Base-by-base conservation (phyloP, 2,888 invertebrate genomes). In the Protula sp. region DNA sequence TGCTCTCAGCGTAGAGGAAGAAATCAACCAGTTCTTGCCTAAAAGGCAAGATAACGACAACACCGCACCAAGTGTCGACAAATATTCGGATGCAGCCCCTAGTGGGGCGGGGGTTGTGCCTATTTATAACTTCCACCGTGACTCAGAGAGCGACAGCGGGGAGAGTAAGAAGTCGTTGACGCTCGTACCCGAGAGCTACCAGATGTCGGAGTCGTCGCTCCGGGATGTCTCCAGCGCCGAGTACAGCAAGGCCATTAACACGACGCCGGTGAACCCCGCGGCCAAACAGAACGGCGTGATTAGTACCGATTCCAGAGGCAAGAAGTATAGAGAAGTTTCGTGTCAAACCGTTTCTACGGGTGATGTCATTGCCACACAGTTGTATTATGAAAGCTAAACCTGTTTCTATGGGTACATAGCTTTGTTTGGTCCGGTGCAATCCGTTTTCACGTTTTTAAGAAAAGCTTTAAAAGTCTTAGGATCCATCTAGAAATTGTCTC, bases 301-400 rank as follows among this genome's bases (percentile, higher is more conserved):
- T 38, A 19, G 9, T 14, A 38, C 38, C 19, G 38, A 38, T 14
- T 38, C 38, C 19, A n/a, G n/a, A n/a, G 38, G 38, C 9, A 38
- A 19, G 9, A 38, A 38, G 38, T 38, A 14, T 38, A 19, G 9
- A 38, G 61, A 58, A 1, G 67, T 70, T 52, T 73, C 74, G 9
- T 78, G 78, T 58, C 80, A 80, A 64, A 80, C 80, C 3, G 76
- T 80, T 54, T 77, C 78, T 9, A 80, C 80, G 19, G 79, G 79
- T 4, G 80, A 80, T 55, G 76, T 80, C 57, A 68, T 80, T 48
- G 80, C 80, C 22, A 80, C 80, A 3, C 80, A 80, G 65, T 71
- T 80, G 14, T 80, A 78, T 67, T 77, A 79, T 67, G 80, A 80
- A 28, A 24, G 22, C 28, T 56, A 48, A 38, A n/a, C n/a, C n/a